A percentile compares a stretch with the other conserved stretches of the same genome.
These are phyloP conservation scores for Meiosimyza decipiens DNA, from an alignment of 2,888 invertebrate genomes.

Conservation along the genomic window DNA sequence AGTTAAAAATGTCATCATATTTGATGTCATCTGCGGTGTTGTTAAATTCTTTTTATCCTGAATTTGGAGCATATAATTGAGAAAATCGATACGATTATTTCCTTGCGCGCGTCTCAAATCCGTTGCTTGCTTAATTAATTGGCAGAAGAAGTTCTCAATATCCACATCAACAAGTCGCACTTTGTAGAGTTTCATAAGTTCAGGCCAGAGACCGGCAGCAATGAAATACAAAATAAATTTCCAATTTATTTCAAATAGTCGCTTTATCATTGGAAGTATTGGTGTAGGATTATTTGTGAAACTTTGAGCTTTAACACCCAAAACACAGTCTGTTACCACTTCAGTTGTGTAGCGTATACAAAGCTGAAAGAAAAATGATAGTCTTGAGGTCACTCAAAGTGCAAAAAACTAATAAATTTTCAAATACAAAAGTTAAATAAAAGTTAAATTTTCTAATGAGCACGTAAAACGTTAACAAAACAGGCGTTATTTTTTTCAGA, in stretches of 20 bases:
- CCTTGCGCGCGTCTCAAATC: constrained; percentile 44
- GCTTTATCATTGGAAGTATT: constrained; percentile 54
- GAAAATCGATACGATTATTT: constrained; percentile 53
- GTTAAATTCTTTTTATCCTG: constrained; percentile 54
- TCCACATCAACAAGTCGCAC: constrained; percentile 62
- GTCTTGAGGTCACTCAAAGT: too few relatives aligned
- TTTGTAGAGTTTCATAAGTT: constrained; percentile 48
- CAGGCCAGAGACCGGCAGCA: constrained; percentile 53
- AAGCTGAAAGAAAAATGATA: constrained; percentile 41
- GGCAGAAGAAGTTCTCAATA: constrained; percentile 70
- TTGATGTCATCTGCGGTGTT: constrained; percentile 49
- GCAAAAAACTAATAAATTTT: too few relatives aligned
- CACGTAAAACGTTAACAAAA: too few relatives aligned
- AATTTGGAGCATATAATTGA: constrained; percentile 58
- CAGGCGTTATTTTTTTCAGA: too few relatives aligned
- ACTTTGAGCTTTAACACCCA: constrained; percentile 65
- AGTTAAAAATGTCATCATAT: constrained; percentile 58
- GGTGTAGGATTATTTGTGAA: constrained; percentile 57
- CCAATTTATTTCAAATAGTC: constrained; percentile 53
- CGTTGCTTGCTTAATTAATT: constrained; percentile 52
- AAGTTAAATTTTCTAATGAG: too few relatives aligned
- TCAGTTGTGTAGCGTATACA: constrained; percentile 63
- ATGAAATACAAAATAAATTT: constrained; percentile 46
- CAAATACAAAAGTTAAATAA: too few relatives aligned
- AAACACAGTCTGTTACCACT: constrained; percentile 65